Evolutionary conservation across 2,797 vertebrate genomes (phyloP).

Genomic region (Gymnocypris eckloni): DNA sequence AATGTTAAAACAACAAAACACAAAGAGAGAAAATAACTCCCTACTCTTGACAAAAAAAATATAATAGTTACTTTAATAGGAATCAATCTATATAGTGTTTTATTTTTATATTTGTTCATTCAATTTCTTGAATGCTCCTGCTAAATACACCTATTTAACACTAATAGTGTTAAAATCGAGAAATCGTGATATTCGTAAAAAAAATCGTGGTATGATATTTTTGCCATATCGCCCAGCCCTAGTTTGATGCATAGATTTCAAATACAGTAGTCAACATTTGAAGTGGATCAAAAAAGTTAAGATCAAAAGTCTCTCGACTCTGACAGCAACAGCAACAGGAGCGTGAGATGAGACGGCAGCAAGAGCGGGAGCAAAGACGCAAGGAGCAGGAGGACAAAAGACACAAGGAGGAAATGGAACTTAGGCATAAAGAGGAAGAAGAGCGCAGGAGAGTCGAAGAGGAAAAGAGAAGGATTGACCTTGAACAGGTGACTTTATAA

Average conservation of each 20-base stretch:
- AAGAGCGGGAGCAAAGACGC: slow-evolving; percentile 93
- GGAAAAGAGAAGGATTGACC: slow-evolving; percentile 93
- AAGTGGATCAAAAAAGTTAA: background rate
- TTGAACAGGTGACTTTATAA: slow-evolving; percentile 85
- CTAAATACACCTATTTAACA: too few relatives aligned
- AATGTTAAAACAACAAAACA: too few relatives aligned
- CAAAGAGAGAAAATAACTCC: too few relatives aligned
- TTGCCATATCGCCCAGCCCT: too few relatives aligned
- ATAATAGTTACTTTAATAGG: too few relatives aligned
- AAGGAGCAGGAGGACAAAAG: slow-evolving; percentile 95
- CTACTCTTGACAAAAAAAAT: too few relatives aligned
- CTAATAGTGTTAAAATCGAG: too few relatives aligned
- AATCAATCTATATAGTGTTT: too few relatives aligned
- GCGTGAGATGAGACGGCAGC: slow-evolving; percentile 92
- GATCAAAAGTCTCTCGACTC: background rate
- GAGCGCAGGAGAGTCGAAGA: slow-evolving; percentile 93
- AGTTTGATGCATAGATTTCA: background rate
- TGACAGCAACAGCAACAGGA: slow-evolving; percentile 93
- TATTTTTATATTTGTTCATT: too few relatives aligned
- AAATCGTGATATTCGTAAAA: too few relatives aligned
- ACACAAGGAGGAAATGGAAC: slow-evolving; percentile 92
- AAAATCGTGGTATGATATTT: too few relatives aligned
- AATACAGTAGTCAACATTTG: background rate
- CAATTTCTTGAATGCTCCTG: too few relatives aligned
- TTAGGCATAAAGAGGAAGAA: slow-evolving; percentile 93